phyloP scores from a whole-genome alignment of 2,888 invertebrate species.

The Sthenelais limicola region DNA sequence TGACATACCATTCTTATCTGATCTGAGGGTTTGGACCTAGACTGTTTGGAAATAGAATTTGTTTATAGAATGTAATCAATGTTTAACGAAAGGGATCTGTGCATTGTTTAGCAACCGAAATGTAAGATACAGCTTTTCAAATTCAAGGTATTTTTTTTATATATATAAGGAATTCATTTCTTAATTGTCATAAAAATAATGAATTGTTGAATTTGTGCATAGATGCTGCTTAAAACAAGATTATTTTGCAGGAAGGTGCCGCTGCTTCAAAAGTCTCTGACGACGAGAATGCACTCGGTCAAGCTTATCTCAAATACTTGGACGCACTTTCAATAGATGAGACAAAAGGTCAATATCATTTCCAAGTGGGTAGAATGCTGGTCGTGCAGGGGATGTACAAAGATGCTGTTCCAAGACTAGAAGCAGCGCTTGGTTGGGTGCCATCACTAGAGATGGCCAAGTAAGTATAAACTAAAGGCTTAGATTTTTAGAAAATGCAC shows the following conservation, averaged over 20 bases:
- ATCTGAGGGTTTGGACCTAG: no score
- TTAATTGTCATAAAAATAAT: no score
- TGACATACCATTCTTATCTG: no score
- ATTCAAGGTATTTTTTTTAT: background rate
- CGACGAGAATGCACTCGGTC: slow-evolving; percentile 66
- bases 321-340: slow-evolving; percentile 69
- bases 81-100: background rate
- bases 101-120: background rate
- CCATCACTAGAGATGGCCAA: slow-evolving; percentile 63
- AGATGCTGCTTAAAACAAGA: no score
- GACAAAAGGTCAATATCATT: slow-evolving; percentile 56
- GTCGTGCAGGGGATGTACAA: slow-evolving; percentile 68
- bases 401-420: slow-evolving; percentile 65
- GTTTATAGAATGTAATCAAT: no score
- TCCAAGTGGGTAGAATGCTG: slow-evolving; percentile 61
- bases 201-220: no score
- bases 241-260: slow-evolving; percentile 63
- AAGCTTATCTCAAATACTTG: slow-evolving; percentile 69
- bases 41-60: no score
- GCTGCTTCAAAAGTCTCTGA: slow-evolving; percentile 69
- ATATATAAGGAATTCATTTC: no score
- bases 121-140: background rate
- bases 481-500: no score
- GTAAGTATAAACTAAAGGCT: slow-evolving; percentile 49
- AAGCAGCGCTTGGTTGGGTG: slow-evolving; percentile 68